Conservation (phyloP, 2,797 vertebrate genomes). For the Alosa sapidissima region DNA sequence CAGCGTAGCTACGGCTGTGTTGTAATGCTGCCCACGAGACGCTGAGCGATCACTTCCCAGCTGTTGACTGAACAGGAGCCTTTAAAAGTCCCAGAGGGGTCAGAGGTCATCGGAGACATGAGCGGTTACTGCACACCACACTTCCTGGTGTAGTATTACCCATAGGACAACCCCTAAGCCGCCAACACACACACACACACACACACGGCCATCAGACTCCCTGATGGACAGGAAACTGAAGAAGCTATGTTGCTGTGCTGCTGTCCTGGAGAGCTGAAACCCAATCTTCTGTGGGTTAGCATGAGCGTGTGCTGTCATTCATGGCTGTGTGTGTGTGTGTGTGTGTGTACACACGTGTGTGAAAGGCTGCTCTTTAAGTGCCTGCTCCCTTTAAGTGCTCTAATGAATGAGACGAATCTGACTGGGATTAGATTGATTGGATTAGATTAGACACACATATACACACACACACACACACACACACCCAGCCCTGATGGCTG, state of each 20-base stretch:
- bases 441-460: too few relatives aligned
- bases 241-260: neutral
- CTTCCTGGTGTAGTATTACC: conserved; percentile 18
- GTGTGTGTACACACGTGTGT: neutral
- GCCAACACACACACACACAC: neutral
- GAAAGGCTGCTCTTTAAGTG: neutral
- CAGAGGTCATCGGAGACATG: neutral
- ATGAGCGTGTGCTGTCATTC: neutral
- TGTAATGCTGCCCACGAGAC: neutral
- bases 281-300: neutral
- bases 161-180: too few relatives aligned
- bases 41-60: neutral
- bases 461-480: too few relatives aligned
- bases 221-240: neutral
- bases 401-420: neutral
- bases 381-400: neutral
- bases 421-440: neutral
- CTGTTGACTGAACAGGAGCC: neutral
- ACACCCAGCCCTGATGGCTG: neutral
- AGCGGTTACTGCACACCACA: neutral
- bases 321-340: neutral
- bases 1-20: too few relatives aligned
- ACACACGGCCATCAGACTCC: neutral
- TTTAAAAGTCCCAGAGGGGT: neutral
- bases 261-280: conserved; percentile 8